Evolutionary conservation across 2,888 invertebrate genomes (phyloP).

Genomic region (Lithodes maja): DNA sequence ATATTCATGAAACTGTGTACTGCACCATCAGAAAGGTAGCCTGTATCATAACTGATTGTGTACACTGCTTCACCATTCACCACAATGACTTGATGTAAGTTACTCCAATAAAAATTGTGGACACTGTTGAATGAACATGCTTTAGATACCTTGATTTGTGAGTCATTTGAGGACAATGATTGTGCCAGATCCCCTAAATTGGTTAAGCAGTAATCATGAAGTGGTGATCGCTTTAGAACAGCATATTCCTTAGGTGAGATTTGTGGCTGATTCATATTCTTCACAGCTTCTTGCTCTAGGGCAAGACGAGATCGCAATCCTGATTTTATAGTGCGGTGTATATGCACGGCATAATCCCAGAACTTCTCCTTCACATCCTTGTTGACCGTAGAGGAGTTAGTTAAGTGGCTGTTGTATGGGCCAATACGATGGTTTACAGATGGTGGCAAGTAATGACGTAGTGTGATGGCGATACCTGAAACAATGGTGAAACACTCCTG

Average conservation of each 20-base stretch:
- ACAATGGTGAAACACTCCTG: neutral
- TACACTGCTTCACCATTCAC: neutral
- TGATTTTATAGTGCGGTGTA: neutral
- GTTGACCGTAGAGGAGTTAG: neutral
- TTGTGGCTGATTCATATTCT: neutral
- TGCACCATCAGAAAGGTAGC: neutral
- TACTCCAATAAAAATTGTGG: neutral
- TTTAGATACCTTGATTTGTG: neutral
- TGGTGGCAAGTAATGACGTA: neutral
- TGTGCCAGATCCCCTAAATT: neutral
- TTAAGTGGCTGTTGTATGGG: neutral
- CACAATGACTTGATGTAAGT: neutral
- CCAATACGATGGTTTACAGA: neutral
- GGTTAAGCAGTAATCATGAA: neutral
- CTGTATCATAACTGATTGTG: neutral
- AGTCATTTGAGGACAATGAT: neutral
- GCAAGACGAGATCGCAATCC: neutral
- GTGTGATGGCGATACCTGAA: neutral
- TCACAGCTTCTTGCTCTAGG: neutral
- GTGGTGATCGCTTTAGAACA: neutral
- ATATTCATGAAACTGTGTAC: neutral
- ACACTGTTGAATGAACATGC: neutral
- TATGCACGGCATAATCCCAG: neutral
- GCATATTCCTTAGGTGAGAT: slow-evolving; percentile 2
- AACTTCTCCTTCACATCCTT: neutral